phyloP scores from a whole-genome alignment of 2,113 vertebrate species.

The Mormyrus lacerda region DNA sequence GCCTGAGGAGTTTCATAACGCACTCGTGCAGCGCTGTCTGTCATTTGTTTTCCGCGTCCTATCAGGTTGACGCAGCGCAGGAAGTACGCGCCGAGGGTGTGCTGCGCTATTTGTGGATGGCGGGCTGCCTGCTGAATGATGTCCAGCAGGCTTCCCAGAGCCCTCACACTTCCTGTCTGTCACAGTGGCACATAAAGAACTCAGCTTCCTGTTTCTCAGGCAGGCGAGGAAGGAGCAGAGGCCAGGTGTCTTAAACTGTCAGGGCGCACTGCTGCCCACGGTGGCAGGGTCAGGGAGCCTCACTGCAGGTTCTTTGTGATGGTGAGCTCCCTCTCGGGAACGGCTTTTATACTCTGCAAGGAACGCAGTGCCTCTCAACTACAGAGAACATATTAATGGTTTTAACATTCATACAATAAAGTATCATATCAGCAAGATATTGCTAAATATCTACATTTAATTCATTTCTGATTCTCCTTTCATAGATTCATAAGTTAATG shows the following conservation, averaged over 20 bases:
- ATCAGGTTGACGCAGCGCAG: background rate
- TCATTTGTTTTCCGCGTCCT: background rate
- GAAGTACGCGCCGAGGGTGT: background rate
- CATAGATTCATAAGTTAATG: background rate
- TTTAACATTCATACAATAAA: background rate
- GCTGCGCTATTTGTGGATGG: background rate
- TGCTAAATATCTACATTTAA: background rate
- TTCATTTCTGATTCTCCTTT: background rate
- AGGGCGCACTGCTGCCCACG: background rate
- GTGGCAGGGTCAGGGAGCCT: background rate
- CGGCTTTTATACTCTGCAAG: background rate
- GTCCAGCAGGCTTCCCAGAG: constrained; percentile 55
- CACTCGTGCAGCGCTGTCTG: background rate
- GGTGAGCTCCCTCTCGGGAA: background rate
- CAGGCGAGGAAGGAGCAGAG: constrained; percentile 61
- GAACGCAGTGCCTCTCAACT: background rate
- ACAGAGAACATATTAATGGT: background rate
- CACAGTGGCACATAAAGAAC: constrained; percentile 65
- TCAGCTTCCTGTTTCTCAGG: constrained; percentile 68
- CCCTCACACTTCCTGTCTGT: constrained; percentile 65
- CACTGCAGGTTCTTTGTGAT: background rate
- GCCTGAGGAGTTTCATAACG: background rate
- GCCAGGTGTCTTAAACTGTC: constrained; percentile 9
- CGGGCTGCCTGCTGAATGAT: constrained; percentile 37
- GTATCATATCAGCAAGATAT: background rate